Base-by-base conservation (phyloP, 2,113 vertebrate species). In the Sylvietta virens region DNA sequence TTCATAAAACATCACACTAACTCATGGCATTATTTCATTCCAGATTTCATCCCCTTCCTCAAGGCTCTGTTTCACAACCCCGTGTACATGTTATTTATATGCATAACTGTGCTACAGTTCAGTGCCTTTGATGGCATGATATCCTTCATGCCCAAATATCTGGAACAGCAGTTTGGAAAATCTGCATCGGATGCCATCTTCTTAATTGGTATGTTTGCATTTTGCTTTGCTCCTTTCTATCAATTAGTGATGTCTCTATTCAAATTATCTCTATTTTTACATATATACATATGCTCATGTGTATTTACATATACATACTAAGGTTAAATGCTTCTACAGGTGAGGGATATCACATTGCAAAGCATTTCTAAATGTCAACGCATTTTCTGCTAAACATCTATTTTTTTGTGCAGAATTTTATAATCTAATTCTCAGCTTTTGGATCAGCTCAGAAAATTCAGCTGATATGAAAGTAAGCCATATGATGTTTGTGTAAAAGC, bases 91-190 rank as follows among this genome's bases (percentile, higher is more conserved):
- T 96, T 99, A 84, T 98, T 99, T 88, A 97, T 99, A 66, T 98
- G 98, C 57, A 95, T 98, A 64, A 98, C 93, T 61, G 95, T 99
- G 78, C 65, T 99, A 33, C 98, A 99, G 91, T 98, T 99, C 96
- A 99, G 97, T 60, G 98, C 98, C 53, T 98, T 98, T 19, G 97
- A 98, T 13, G 98, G 98, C 58, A 97, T 99, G 91, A 33, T 99
- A 44, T 98, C 98, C n/a, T 99, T 99, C 94, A 98, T 98, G 98
- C 98, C 99, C 72, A 99, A 99, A 88, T 99, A 99, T 90, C 92
- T 99, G 97, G 99, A 99, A 76, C 99, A 99, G 27, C 99, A 99
- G 92, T 99, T 98, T 96, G 99, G 99, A 77, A 98, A 98, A 92
- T 99, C 99, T 57, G 97, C 99, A 23, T 98, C 99, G 7, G 98